A percentile compares a stretch with the other conserved stretches of the same genome.
phyloP scores from a whole-genome alignment of 2,113 vertebrate genomes.

The Lonchura striata region DNA sequence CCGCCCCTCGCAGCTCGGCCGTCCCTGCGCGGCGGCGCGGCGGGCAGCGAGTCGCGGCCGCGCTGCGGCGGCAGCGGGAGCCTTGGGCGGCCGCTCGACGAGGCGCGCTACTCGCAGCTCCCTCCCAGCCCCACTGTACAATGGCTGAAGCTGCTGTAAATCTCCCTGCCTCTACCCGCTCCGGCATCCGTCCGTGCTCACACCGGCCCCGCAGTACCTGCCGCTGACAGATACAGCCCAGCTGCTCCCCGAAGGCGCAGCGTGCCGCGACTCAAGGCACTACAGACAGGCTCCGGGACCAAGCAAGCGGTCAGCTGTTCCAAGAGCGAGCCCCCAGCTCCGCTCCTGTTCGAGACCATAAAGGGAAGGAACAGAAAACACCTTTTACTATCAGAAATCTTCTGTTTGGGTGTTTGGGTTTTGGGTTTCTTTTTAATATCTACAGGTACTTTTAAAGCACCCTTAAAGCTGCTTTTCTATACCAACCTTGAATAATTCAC shows the following conservation, averaged over 20 bases:
- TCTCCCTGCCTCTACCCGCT: not conserved
- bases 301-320: rapidly evolving
- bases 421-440: not conserved
- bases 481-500: not conserved
- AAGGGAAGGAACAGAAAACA: not conserved
- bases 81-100: not conserved
- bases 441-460: not conserved
- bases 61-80: rapidly evolving
- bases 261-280: not conserved
- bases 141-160: not conserved
- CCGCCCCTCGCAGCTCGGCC: rapidly evolving
- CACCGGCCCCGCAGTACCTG: not conserved
- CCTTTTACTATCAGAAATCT: not conserved
- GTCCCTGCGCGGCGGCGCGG: rapidly evolving
- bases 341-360: not conserved
- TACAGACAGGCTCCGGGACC: not conserved
- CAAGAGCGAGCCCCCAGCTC: not conserved
- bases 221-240: not conserved
- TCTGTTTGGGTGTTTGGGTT: too few species aligned
- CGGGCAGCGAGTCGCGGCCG: rapidly evolving
- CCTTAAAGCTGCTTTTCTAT: not conserved
- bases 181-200: rapidly evolving
- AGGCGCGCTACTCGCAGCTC: not conserved
- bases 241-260: not conserved
- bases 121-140: rapidly evolving